Base-by-base conservation (phyloP, 1,140 invertebrate genomes). In the Drosophila equinoxialis region DNA sequence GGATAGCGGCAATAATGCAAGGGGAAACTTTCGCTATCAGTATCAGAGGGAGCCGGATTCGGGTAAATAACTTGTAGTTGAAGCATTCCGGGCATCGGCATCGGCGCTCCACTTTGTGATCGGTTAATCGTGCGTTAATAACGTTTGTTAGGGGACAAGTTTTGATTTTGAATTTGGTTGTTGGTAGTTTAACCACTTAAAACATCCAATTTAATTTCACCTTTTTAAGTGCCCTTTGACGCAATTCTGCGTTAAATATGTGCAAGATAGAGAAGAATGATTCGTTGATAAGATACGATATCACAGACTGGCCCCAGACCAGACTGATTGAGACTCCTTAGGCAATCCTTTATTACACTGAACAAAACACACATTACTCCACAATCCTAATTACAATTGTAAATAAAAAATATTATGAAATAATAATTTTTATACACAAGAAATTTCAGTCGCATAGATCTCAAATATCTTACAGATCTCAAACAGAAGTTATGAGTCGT, bases 211-310 rank as follows among this genome's bases (percentile, higher is more conserved):
- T 48, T 48, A 48, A 20, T 20, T 48, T 20, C 14, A 10, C 6
- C 11, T 8, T 20, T 3, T 48, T 48, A 2, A 48, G 17, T 37
- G 14, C 14, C 14, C 20, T 48, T 48, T 48, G 45, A 48, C 45
- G 45, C 45, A 48, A 8, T 17, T 48, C 45, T 48, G 14, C 17
- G n/a, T 14, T 17, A 45, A 14, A 45, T 30, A 14, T 14, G n/a
- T 7, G 14, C 45, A 48, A 48, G 14, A 48, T 17, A 48, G 45
- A 23, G 17, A 51, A 11, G 17, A 51, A 51, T 51, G 45, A 51
- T 8, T 51, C 45, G 45, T 51, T 51, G 45, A 51, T 51, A 51
- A 51, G 45, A 51, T 51, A 51, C 10, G 45, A 51, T 51, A 51
- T 51, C 45, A 51, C 8, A 23, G 45, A 51, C 45, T 51, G 45